These are phyloP conservation scores for Ptychadena robeensis DNA, from an alignment of 2,797 vertebrate genomes.

Conservation along the genomic window DNA sequence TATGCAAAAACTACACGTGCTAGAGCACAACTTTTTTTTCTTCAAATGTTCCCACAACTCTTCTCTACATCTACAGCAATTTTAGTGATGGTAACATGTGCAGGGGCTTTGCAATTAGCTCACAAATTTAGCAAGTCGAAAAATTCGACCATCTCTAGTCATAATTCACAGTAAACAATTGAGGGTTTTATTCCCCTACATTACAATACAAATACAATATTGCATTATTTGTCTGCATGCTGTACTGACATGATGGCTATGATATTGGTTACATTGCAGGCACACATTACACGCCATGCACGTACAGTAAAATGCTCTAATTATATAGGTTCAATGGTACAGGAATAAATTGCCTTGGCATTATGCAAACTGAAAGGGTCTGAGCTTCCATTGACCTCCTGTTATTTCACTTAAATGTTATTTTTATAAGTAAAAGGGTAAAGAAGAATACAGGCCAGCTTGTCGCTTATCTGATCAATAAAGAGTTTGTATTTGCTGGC, in stretches of 20 bases:
- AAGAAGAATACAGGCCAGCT: slow-evolving; percentile 66
- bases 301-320: slow-evolving; percentile 27
- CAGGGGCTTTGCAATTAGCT: too few species aligned
- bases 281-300: neutral
- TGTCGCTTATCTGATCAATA: slow-evolving; percentile 67
- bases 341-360: slow-evolving; percentile 60
- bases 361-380: slow-evolving; percentile 65
- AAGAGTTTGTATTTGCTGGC: slow-evolving; percentile 31
- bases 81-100: too few species aligned
- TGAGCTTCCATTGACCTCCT: slow-evolving; percentile 68
- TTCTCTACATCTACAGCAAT: too few species aligned
- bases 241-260: neutral
- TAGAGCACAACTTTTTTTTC: too few species aligned
- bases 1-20: too few species aligned
- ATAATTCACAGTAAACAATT: too few species aligned
- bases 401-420: slow-evolving; percentile 75
- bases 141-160: too few species aligned
- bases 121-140: too few species aligned
- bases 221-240: neutral
- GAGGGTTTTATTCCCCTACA: too few species aligned
- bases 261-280: neutral
- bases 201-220: too few species aligned
- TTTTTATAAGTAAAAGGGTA: slow-evolving; percentile 74
- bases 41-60: too few species aligned
- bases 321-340: slow-evolving; percentile 38